Evolutionary conservation across 1,140 invertebrate genomes (phyloP).

Genomic region (Triops cancriformis): DNA sequence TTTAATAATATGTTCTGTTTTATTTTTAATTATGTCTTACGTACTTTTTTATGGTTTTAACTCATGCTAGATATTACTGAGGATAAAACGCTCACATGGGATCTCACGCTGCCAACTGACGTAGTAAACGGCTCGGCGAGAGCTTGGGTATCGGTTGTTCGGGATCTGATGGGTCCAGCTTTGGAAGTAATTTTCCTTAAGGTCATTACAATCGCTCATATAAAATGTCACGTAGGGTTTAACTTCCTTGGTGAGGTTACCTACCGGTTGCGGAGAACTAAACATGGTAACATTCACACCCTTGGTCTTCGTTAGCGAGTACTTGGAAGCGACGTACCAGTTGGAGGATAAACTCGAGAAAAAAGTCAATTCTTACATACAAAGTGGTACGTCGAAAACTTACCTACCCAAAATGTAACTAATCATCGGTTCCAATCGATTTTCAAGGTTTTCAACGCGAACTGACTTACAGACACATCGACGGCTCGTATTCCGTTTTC

Average conservation of each 20-base stretch:
- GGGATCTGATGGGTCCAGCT: slow-evolving; percentile 52
- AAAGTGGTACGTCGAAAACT: slow-evolving; percentile 46
- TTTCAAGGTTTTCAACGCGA: too few species aligned
- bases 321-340: slow-evolving; percentile 46
- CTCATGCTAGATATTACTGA: slow-evolving; percentile 28
- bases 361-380: slow-evolving; percentile 54
- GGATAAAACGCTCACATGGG: slow-evolving; percentile 26
- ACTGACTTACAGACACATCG: slow-evolving; percentile 41
- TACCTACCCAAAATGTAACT: too few species aligned
- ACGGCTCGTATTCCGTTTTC: slow-evolving; percentile 75
- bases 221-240: slow-evolving; percentile 33
- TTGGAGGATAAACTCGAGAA: slow-evolving; percentile 38
- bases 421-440: too few species aligned
- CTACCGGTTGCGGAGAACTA: slow-evolving; percentile 69
- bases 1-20: background rate
- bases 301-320: slow-evolving; percentile 60
- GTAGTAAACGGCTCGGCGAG: slow-evolving; percentile 48
- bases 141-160: slow-evolving; percentile 48
- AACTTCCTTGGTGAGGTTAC: slow-evolving; percentile 49
- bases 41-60: background rate
- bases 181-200: slow-evolving; percentile 36
- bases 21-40: too few species aligned
- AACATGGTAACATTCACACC: slow-evolving; percentile 73
- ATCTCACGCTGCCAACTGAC: slow-evolving; percentile 31
- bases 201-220: slow-evolving; percentile 40